Percentiles rank a stretch among this genome's conserved stretches.
phyloP scores from a whole-genome alignment of 2,797 vertebrate species.

The Tragelaphus oryx region DNA sequence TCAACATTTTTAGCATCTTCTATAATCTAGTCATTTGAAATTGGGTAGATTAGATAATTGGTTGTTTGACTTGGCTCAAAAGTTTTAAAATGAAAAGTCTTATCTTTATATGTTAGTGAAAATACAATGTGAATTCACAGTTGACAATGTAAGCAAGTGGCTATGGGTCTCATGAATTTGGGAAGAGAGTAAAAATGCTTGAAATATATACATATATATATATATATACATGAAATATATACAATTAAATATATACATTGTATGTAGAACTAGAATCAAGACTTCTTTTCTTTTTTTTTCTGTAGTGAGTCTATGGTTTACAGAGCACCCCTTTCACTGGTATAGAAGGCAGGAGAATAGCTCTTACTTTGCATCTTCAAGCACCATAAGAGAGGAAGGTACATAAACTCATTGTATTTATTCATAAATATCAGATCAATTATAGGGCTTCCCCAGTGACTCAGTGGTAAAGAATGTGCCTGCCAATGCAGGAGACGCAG shows the following conservation, averaged over 20 bases:
- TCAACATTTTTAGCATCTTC: background rate
- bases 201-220: background rate
- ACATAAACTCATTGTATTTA: no score
- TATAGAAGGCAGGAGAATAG: background rate
- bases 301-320: background rate
- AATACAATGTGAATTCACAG: background rate
- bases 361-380: background rate
- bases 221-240: background rate
- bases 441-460: background rate
- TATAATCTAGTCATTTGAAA: background rate
- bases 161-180: background rate
- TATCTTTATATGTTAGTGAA: background rate
- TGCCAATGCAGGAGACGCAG: accelerated
- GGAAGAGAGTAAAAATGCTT: background rate
- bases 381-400: background rate
- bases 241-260: background rate
- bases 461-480: background rate
- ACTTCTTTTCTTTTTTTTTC: background rate
- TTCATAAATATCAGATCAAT: background rate
- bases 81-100: background rate
- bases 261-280: background rate
- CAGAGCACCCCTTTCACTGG: no score
- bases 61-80: background rate
- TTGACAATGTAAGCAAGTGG: background rate
- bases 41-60: background rate